These are phyloP conservation scores for Hylyphantes graminicola DNA, from an alignment of 1,140 invertebrate genomes.

Conservation along the genomic window DNA sequence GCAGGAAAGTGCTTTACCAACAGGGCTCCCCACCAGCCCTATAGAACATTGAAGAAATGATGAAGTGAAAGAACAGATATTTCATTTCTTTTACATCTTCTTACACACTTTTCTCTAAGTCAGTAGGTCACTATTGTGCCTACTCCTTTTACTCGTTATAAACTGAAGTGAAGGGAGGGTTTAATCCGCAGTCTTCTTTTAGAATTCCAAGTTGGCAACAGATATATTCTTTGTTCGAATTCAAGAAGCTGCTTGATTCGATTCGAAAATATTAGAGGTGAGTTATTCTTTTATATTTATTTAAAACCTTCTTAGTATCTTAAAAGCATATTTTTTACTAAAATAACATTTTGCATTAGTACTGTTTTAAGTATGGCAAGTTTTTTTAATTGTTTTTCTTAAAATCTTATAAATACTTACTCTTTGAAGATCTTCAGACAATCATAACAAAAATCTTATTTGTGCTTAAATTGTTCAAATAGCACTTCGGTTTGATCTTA, in stretches of 20 bases:
- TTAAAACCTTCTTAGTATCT: not conserved
- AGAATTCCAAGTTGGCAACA: not conserved
- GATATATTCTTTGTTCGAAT: constrained; percentile 1
- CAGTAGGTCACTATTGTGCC: constrained; percentile 39
- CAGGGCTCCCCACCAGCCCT: too few species aligned
- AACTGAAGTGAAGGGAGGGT: constrained; percentile 20
- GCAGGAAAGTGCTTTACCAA: too few species aligned
- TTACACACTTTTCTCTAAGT: constrained; percentile 13
- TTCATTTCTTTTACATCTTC: too few species aligned
- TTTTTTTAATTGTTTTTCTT: not conserved
- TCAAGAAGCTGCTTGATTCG: not conserved
- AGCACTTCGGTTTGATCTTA: too few species aligned
- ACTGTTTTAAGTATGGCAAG: not conserved
- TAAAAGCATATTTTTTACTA: not conserved
- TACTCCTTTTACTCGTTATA: constrained; percentile 31
- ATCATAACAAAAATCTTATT: too few species aligned
- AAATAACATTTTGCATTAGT: not conserved
- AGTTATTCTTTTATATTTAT: not conserved
- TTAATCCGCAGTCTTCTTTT: not conserved
- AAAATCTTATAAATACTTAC: not conserved
- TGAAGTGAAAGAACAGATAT: too few species aligned
- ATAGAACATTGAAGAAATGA: too few species aligned
- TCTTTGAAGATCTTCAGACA: too few species aligned
- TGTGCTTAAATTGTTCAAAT: too few species aligned
- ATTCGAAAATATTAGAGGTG: not conserved